Evolutionary conservation across 2,888 invertebrate genomes (phyloP).

Genomic region (Drosophila hamatofila): DNA sequence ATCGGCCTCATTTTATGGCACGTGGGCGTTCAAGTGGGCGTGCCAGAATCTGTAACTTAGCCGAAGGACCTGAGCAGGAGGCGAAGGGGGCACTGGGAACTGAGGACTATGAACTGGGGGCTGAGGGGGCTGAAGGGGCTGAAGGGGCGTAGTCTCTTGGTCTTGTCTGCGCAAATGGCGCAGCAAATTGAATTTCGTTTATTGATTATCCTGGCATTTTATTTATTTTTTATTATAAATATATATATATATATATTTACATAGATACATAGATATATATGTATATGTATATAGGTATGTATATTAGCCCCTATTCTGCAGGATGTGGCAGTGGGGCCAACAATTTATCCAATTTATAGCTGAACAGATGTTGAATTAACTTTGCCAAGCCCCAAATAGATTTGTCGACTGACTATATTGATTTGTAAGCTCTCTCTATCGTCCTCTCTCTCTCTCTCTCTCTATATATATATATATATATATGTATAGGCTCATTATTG

Average conservation of each 20-base stretch:
- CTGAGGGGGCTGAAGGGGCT: no score
- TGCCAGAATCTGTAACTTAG: constrained; percentile 44
- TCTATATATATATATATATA: neutral
- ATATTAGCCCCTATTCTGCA: constrained; percentile 26
- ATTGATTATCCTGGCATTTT: constrained; percentile 81
- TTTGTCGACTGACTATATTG: constrained; percentile 20
- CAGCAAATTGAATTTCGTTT: constrained; percentile 82
- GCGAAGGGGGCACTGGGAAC: constrained; percentile 12
- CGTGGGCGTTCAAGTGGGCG: constrained; percentile 59
- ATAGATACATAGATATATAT: neutral
- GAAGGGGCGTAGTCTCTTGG: constrained; percentile 2
- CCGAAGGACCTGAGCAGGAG: neutral
- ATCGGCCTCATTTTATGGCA: constrained; percentile 75
- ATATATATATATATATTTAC: neutral
- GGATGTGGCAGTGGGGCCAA: constrained; percentile 26
- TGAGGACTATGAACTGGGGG: neutral
- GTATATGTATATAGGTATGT: constrained; percentile 18
- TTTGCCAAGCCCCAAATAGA: constrained; percentile 55
- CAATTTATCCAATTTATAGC: constrained; percentile 74
- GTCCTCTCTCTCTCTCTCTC: neutral
- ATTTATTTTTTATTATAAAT: constrained; percentile 30
- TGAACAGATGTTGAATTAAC: constrained; percentile 75
- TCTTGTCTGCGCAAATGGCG: constrained; percentile 78
- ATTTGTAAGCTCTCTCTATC: neutral
- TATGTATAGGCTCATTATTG: constrained; percentile 1